Conservation (phyloP, 1,140 invertebrate genomes). For the Drosophila gunungcola region DNA sequence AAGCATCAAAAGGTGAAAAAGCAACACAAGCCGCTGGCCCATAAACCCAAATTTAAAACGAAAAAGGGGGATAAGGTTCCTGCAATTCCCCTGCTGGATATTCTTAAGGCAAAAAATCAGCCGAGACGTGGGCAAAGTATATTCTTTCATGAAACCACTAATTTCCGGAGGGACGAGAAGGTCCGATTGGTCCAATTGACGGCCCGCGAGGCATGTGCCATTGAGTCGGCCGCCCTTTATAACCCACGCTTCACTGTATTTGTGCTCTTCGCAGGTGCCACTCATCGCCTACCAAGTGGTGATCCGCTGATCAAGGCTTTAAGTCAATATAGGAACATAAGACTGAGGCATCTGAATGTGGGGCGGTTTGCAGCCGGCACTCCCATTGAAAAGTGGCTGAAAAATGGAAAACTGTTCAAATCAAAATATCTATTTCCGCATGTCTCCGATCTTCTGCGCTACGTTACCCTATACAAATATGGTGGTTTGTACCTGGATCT, state of each 20-base stretch:
- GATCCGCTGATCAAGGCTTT: slow-evolving; percentile 81
- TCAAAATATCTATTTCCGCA: slow-evolving; percentile 85
- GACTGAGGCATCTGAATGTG: slow-evolving; percentile 86
- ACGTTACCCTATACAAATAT: slow-evolving; percentile 90
- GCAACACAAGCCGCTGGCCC: too few species aligned
- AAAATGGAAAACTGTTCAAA: slow-evolving; percentile 85
- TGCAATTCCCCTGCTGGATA: slow-evolving; percentile 32
- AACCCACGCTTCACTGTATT: slow-evolving; percentile 87
- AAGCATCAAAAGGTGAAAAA: neutral
- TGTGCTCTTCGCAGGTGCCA: slow-evolving; percentile 86
- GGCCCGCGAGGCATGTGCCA: slow-evolving; percentile 88
- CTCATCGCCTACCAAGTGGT: slow-evolving; percentile 44
- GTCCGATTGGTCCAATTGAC: slow-evolving; percentile 69
- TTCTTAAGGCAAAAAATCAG: slow-evolving; percentile 38
- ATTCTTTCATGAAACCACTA: slow-evolving; percentile 87
- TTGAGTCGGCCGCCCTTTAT: slow-evolving; percentile 88
- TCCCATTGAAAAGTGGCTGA: slow-evolving; percentile 87
- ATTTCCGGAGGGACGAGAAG: neutral
- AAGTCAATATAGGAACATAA: slow-evolving; percentile 86
- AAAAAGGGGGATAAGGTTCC: neutral
- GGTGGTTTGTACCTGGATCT: slow-evolving; percentile 92
- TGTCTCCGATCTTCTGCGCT: slow-evolving; percentile 89
- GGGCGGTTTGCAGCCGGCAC: slow-evolving; percentile 87
- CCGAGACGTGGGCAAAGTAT: slow-evolving; percentile 85
- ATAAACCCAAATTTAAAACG: neutral